Evolutionary conservation across 2,888 invertebrate species (phyloP).

Genomic region (Acrocyrtus sp.): DNA sequence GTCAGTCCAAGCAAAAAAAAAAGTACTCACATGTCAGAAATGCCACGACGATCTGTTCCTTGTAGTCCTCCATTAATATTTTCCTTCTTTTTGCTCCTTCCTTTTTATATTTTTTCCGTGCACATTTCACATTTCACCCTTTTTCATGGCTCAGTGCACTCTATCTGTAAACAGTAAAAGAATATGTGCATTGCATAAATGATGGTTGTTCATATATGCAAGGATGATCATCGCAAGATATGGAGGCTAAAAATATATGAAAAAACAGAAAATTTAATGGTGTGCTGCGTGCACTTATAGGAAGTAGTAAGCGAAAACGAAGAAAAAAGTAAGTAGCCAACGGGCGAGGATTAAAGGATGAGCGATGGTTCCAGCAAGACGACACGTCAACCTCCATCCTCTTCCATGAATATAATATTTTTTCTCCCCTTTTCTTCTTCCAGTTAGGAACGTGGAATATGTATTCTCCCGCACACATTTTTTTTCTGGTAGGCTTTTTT

Average conservation of each 20-base stretch:
- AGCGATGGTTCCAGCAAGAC: slow-evolving; percentile 51
- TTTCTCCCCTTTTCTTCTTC: not conserved
- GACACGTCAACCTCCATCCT: slow-evolving; percentile 50
- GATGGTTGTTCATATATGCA: slow-evolving; percentile 27
- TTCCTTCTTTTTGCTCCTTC: slow-evolving; percentile 5
- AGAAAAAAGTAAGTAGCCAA: slow-evolving; percentile 50
- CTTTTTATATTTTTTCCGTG: slow-evolving; percentile 25
- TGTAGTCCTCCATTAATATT: slow-evolving; percentile 5
- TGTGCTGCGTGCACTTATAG: not conserved
- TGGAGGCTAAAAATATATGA: not conserved
- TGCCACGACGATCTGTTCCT: not conserved
- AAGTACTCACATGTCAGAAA: not conserved
- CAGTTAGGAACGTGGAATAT: not conserved
- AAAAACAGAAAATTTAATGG: not conserved
- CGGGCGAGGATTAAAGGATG: slow-evolving; percentile 56
- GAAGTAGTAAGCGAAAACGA: no score
- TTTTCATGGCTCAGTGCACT: not conserved
- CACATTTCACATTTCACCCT: not conserved
- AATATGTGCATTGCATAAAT: slow-evolving; percentile 8
- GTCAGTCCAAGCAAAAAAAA: slow-evolving; percentile 4
- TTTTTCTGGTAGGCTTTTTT: not conserved
- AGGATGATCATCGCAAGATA: not conserved
- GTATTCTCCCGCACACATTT: slow-evolving; percentile 8
- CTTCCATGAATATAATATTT: slow-evolving; percentile 13
- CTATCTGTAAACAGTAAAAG: not conserved